Base-by-base conservation (phyloP, 2,888 invertebrate genomes). In the Aleiodes leptofemur region DNA sequence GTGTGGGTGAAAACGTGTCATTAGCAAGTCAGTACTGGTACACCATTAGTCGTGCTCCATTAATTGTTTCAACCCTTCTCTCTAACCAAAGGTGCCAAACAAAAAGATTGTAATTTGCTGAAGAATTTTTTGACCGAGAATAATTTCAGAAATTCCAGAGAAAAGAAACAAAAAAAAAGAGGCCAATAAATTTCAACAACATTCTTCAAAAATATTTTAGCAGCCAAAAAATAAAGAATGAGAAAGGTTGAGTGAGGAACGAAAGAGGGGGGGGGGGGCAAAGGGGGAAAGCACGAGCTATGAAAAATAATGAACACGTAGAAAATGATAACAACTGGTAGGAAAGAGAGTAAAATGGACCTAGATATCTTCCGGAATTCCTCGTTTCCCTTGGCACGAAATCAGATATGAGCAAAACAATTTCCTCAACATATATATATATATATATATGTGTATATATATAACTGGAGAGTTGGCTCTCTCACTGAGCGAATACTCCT, bases 1-100 rank as follows among this genome's bases (percentile, higher is more conserved):
- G 82, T 82, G 82, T 85, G 82, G 83, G 82, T 81, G 82, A 80
- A 82, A 82, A 84, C 80, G 82, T 80, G 79, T 85, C 80, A 78
- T 84, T 83, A 82, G 78, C 78, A 79, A 76, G 76, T 79, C 80
- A 64, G 78, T 79, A 80, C 81, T 69, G 76, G 70, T 61, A 61
- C 75, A 77, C 79, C 76, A 80, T 84, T 84, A 83, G 82, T 81
- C 75, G 78, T 77, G 78, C 72, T 82, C 77, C 80, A 79, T 85
- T 85, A 83, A 84, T 83, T 81, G 64, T 78, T 57, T 23, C 23
- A 23, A 29, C 73, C 43, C 55, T 43, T 56, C 43, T 43, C 23
- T 23, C 23, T n/a, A n/a, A n/a, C 43, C 5, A 68, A 73, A 43
- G 8, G 4, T 55, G 29, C 61, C 38, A 34, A 14, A 4, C n/a